Base-by-base conservation (phyloP, 2,797 vertebrate species). In the Nyctibius grandis region DNA sequence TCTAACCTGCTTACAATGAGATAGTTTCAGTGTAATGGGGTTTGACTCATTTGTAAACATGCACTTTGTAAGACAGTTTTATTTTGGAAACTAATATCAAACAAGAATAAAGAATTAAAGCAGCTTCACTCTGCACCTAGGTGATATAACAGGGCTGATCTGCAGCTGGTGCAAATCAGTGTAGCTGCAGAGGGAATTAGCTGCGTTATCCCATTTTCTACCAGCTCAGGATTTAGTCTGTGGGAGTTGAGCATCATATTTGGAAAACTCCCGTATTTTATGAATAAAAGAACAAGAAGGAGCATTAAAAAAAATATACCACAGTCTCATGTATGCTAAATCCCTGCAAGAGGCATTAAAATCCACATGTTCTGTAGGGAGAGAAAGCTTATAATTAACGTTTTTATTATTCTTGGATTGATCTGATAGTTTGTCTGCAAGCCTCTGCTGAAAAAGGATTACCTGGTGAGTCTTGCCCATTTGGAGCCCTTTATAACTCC, bases 1-100 rank as follows among this genome's bases (percentile, higher is more conserved):
- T 83, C 60, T 89, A 95, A 95, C 94, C 45, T 88, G 57, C 84
- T 95, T 65, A 91, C 69, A 80, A 15, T 80, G 60, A 91, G 82
- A 82, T n/a, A 68, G 74, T 68, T 77, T 75, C 74, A 53, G 36
- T 64, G 74, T 89, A 85, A 83, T 14, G 47, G 53, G 26, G 12
- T 94, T 89, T 82, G 68, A 57, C 42, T 82, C 22, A 9, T 61
- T 82, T 65, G 69, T 88, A 93, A 95, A 85, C 64, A 21, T 9
- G 14, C 26, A 33, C 78, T 91, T 81, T 56, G 22, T 53, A 26
- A 48, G 75, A 56, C n/a, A 70, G 74, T 91, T 93, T 89, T 56
- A 63, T 88, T 90, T 91, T 79, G 75, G 64, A 74, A 77, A 88
- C 51, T 44, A 60, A 57, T 79, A 91, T 91, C 53, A 85, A 86